Evolutionary conservation across 2,888 invertebrate genomes (phyloP), one percentile per base, ranked within the genome.

Genomic region (Trichopria drosophilae): DNA sequence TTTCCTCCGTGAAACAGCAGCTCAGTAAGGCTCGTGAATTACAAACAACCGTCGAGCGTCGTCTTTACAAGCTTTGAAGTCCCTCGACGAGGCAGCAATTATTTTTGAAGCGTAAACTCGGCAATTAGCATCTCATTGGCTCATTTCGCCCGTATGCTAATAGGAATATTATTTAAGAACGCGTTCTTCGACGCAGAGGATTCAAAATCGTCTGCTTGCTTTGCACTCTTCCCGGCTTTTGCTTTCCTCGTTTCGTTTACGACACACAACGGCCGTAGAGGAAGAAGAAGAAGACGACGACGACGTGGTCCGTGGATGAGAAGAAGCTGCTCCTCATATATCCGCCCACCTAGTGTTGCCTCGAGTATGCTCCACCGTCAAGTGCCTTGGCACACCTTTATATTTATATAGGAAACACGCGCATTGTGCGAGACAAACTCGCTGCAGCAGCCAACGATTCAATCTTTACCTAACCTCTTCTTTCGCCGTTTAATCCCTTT

Each of bases 81-180:
- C 2, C 12, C 10, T 12, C 10, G 2, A n/a, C 26, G 26, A 24
- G n/a, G 41, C 45, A 35, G 51, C 48, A 66, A 68, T 69, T 65
- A 71, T 68, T 68, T 67, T 67, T 63, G 58, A 64, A 64, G 60
- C 64, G 62, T 59, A 62, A 67, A 62, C 65, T 63, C 63, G 60
- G 66, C 67, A 71, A 73, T 73, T 73, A 72, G 70, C 71, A 72
- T 72, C 71, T 71, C 72, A 69, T 71, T 72, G 68, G 67, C 68
- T 69, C 66, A 63, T 72, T 67, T 67, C 68, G 62, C 63, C 65
- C 60, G 61, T 65, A 70, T 69, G 70, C 68, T 67, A 69, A 70
- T 72, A 53, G 53, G 63, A 64, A 61, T 68, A 63, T 71, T 70
- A 68, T 70, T 68, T 65, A 63, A 64, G 58, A 58, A 62, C 55